Base-by-base conservation (phyloP, 2,888 invertebrate species). In the Chirona hameri region DNA sequence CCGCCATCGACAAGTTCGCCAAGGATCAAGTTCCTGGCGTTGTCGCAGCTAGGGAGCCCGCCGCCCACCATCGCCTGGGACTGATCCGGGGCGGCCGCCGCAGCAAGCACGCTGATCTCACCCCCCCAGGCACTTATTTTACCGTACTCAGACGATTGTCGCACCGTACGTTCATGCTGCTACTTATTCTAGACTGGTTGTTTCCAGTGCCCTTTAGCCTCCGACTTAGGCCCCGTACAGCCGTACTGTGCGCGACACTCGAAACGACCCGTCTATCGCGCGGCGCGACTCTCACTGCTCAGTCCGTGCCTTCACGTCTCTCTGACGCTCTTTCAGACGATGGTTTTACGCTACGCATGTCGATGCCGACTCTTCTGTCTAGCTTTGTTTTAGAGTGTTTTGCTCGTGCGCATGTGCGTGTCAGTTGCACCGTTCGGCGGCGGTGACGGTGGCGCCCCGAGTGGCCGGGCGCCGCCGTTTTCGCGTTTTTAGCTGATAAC, bases 41-140 rank as follows among this genome's bases (percentile, higher is more conserved):
- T 80, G 80, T 52, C 80, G 52, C 48, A 48, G 52, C 52, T 80
- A 52, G 52, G n/a, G n/a, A n/a, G 52, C 52, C 80, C 80, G 27
- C 80, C 80, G 52, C 9, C 80, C 27, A 0, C 27, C 52, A 15
- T 48, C 29, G 14, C 27, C 52, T 79, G 79, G 79, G n/a, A 2
- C 80, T 80, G 79, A 46, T 3, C 27, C 46, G 24, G 24, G 39
- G 69, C 69, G 3, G 69, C 31, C 69, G 31, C 21, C 72, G 5
- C 76, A 21, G 46, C 72, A 31, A 27, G 31, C 18, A 39, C 72
- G 10, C 21, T 72, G 72, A 76, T 76, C 76, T 76, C 76, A 76
- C 21, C 21, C 15, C 2, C 27, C n/a, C n/a, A n/a, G 39, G 39
- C 39, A 39, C 60, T 21, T 9, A 21, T 24, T 9, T 9, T 24